A percentile compares a stretch with the other conserved stretches of the same genome.
These are phyloP conservation scores for Leptopilina clavipes DNA, from an alignment of 1,140 invertebrate species.

Conservation along the genomic window DNA sequence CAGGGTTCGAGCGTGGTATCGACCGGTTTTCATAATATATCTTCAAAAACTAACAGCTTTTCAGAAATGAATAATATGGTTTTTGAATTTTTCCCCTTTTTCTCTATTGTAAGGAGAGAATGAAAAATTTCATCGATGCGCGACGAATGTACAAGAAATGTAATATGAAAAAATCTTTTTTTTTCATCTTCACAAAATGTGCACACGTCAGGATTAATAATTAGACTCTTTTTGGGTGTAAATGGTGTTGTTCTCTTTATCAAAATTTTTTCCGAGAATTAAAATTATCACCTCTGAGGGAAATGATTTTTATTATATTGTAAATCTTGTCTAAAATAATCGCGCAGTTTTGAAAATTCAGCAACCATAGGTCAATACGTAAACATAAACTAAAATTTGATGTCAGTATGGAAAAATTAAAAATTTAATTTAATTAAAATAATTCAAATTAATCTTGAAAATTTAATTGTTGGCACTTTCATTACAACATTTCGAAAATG, in stretches of 20 bases:
- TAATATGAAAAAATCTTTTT: neutral
- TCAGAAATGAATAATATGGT: neutral
- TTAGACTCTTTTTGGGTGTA: neutral
- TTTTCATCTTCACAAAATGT: neutral
- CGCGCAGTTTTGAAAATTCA: too few species aligned
- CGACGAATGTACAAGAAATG: constrained; percentile 3
- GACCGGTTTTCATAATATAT: constrained; percentile 29
- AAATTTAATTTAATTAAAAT: too few species aligned
- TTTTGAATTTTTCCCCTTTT: neutral
- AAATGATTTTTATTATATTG: too few species aligned
- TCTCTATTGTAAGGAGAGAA: neutral
- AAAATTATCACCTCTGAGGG: neutral
- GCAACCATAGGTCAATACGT: too few species aligned
- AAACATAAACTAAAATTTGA: too few species aligned
- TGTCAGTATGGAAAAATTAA: too few species aligned
- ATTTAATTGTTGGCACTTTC: too few species aligned
- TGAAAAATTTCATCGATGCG: constrained; percentile 15
- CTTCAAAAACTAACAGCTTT: constrained; percentile 15
- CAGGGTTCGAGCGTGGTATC: neutral
- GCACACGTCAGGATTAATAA: neutral
- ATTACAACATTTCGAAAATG: too few species aligned
- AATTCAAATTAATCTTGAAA: too few species aligned
- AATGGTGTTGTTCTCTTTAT: neutral
- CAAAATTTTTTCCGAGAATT: too few species aligned
- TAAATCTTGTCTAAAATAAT: too few species aligned